Base-by-base conservation (phyloP, 2,888 invertebrate species). In the Mycalesis mineus region DNA sequence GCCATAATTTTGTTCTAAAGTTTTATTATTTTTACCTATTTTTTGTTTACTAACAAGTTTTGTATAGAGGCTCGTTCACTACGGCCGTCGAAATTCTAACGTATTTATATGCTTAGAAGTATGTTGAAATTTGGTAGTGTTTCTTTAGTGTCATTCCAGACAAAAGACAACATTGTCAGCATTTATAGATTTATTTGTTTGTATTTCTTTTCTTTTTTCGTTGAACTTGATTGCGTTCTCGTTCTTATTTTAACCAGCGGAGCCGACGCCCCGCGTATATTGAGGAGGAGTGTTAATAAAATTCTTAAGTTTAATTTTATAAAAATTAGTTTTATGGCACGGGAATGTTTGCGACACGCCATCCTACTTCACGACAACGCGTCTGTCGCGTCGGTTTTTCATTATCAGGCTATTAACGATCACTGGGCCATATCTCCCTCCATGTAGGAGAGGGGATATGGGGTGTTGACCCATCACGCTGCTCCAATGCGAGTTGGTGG, bases 161-260 rank as follows among this genome's bases (percentile, higher is more conserved):
- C 83, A 88, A 89, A 88, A 89, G 88, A 88, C 88, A 88, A 80
- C 79, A 75, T 84, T 86, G 88, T 87, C 88, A 79, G 88, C 88
- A 89, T 89, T 89, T 89, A 89, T 89, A 87, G 85, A 75, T 77
- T 60, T 84, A 84, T 80, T 80, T 83, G 80, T 78, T 70, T 66
- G 62, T 62, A 60, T 61, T 77, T 70, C 65, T 62, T 60, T 61
- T 59, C 59, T 64, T 54, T 62, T 62, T 57, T 63, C 62, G 61
- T 67, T 66, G 60, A 64, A 66, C 55, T 61, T 61, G 57, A 65
- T 65, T 61, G 60, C 58, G 59, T 65, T 66, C 47, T 62, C 58
- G 66, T 73, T 75, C 75, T 71, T 64, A 69, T 73, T 73, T 48
- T 39, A 73, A 67, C 70, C 61, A 63, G 68, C 76, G 73, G 69